phyloP scores from a whole-genome alignment of 2,113 vertebrate genomes.

The Eurystomus gularis region DNA sequence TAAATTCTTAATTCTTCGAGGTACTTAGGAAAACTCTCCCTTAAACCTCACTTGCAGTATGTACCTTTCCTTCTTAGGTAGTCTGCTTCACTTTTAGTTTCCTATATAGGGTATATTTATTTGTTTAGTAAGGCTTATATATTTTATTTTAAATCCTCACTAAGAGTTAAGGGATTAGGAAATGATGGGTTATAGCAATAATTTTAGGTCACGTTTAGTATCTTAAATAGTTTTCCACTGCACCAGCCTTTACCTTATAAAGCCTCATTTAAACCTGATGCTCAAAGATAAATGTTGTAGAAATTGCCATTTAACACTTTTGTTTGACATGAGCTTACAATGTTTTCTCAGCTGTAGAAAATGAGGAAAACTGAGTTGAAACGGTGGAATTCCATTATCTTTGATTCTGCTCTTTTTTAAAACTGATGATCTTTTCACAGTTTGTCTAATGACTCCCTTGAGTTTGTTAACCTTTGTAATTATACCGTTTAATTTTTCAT shows the following conservation, averaged over 20 bases:
- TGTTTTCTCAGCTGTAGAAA: constrained; percentile 40
- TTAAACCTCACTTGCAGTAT: neutral
- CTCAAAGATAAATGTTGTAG: neutral
- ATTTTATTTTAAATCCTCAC: neutral
- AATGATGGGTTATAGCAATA: neutral
- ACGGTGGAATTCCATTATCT: constrained; percentile 18
- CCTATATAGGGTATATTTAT: neutral
- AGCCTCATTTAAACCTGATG: constrained; percentile 21
- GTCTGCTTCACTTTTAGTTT: neutral
- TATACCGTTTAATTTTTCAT: constrained; percentile 20
- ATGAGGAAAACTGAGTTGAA: constrained; percentile 6
- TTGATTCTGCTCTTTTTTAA: neutral
- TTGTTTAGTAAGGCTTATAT: neutral
- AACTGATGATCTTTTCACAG: neutral
- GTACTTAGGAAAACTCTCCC: neutral
- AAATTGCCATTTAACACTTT: constrained; percentile 16
- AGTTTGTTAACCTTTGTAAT: constrained; percentile 40
- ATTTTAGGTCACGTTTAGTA: neutral
- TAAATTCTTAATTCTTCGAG: neutral
- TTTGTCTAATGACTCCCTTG: constrained; percentile 13
- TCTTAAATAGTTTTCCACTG: neutral
- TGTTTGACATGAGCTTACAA: constrained; percentile 31
- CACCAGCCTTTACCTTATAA: constrained; percentile 22
- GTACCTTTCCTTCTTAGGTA: neutral
- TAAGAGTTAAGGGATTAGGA: neutral